Conservation (phyloP, 2,888 invertebrate species). For the Nymphalis urticae region DNA sequence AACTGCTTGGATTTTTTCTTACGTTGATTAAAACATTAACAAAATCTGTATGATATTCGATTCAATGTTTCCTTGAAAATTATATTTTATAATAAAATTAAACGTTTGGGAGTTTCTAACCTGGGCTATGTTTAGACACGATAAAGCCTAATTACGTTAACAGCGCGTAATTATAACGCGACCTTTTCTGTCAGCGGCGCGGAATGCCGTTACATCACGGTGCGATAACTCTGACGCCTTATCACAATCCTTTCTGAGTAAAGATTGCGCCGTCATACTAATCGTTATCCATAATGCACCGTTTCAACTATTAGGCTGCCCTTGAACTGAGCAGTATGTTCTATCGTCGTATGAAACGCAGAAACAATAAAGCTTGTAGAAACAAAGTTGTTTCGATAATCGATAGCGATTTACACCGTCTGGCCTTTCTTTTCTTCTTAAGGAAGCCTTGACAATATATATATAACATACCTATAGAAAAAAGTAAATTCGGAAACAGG, state of each 20-base stretch:
- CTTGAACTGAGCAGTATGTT: conserved; percentile 22
- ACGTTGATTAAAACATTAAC: no score
- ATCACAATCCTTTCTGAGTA: conserved; percentile 56
- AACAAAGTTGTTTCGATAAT: no score
- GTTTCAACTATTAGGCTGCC: conserved; percentile 40
- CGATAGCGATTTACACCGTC: no score
- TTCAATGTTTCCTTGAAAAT: not conserved
- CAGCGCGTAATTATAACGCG: conserved; percentile 40
- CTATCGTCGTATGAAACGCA: no score
- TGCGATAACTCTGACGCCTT: conserved; percentile 50
- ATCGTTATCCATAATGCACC: conserved; percentile 38
- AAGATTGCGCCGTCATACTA: conserved; percentile 51
- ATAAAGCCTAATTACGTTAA: conserved; percentile 41
- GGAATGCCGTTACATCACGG: conserved; percentile 51
- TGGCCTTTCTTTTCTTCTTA: no score
- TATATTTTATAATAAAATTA: not conserved
- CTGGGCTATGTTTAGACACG: conserved; percentile 27
- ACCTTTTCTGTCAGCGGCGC: conserved; percentile 43
- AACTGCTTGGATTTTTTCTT: no score
- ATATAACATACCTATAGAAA: no score
- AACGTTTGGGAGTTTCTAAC: not conserved
- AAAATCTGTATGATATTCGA: not conserved
- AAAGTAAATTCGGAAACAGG: no score
- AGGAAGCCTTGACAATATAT: no score
- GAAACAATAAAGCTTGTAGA: no score